Evolutionary conservation across 2,797 vertebrate species (phyloP).

Genomic region (Lithobates sylvaticus): DNA sequence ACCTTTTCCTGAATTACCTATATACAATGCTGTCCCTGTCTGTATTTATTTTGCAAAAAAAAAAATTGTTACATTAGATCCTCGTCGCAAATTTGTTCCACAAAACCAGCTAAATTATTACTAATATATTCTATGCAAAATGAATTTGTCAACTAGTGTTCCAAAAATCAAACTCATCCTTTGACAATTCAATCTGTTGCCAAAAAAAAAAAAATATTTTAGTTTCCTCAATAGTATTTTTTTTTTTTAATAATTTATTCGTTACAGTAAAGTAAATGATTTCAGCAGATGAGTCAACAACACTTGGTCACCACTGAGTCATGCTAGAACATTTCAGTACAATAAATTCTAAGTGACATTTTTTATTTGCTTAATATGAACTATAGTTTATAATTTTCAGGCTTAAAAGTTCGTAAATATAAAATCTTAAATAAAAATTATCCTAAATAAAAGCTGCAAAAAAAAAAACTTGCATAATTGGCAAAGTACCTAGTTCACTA

Average conservation of each 20-base stretch:
- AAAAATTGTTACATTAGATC: background rate
- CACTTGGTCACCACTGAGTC: background rate
- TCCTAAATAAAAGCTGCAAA: too few species aligned
- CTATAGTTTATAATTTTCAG: background rate
- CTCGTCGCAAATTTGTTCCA: background rate
- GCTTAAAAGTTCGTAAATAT: too few species aligned
- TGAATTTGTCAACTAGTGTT: background rate
- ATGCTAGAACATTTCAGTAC: background rate
- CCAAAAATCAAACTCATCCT: background rate
- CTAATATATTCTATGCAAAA: background rate
- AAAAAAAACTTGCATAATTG: too few species aligned
- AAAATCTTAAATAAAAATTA: too few species aligned
- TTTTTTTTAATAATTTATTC: too few species aligned
- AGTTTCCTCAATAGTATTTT: too few species aligned
- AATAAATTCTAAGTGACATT: background rate
- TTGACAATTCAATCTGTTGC: background rate
- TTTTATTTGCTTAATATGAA: background rate
- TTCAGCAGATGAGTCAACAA: background rate
- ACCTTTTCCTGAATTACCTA: background rate
- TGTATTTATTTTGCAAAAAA: background rate
- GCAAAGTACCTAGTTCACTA: too few species aligned
- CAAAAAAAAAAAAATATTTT: too few species aligned
- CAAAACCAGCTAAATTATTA: background rate
- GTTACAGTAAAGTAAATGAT: background rate
- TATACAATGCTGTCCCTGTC: background rate